phyloP scores from a whole-genome alignment of 2,888 invertebrate genomes.

The Epirrhoe alternata region DNA sequence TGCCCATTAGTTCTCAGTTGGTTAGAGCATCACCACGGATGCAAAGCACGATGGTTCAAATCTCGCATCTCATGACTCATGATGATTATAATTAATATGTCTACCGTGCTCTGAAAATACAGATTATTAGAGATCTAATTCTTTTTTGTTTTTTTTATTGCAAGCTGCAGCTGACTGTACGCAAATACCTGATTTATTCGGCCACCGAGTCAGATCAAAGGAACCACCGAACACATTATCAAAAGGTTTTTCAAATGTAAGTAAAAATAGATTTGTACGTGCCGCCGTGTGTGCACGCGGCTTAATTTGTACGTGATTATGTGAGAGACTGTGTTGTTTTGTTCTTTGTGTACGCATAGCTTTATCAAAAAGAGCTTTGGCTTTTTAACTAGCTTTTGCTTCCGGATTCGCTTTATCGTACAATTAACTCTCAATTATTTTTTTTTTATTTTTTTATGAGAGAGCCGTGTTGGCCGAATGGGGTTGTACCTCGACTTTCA shows the following conservation, averaged over 20 bases:
- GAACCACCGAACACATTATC: constrained; percentile 52
- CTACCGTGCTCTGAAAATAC: no score
- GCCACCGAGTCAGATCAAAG: constrained; percentile 76
- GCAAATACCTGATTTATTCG: constrained; percentile 62
- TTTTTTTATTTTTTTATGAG: no score
- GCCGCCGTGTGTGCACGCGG: constrained; percentile 36
- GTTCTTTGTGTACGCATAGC: constrained; percentile 10
- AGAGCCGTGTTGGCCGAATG: no score
- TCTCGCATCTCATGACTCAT: no score
- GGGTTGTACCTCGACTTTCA: no score
- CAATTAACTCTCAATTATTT: no score
- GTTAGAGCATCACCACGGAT: no score
- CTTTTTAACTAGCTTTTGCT: neutral
- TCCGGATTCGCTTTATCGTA: no score
- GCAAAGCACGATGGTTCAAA: no score
- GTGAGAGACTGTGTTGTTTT: constrained; percentile 10
- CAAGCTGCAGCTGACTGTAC: constrained; percentile 70
- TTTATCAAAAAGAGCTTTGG: neutral
- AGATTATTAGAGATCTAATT: no score
- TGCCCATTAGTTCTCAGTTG: no score
- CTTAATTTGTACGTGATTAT: constrained; percentile 42
- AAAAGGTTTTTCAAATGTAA: constrained; percentile 57
- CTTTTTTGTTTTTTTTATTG: constrained; percentile 21
- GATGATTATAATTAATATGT: no score
- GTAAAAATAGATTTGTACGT: constrained; percentile 62